phyloP scores from a whole-genome alignment of 1,140 invertebrate genomes.

The Archivesica marissinica region DNA sequence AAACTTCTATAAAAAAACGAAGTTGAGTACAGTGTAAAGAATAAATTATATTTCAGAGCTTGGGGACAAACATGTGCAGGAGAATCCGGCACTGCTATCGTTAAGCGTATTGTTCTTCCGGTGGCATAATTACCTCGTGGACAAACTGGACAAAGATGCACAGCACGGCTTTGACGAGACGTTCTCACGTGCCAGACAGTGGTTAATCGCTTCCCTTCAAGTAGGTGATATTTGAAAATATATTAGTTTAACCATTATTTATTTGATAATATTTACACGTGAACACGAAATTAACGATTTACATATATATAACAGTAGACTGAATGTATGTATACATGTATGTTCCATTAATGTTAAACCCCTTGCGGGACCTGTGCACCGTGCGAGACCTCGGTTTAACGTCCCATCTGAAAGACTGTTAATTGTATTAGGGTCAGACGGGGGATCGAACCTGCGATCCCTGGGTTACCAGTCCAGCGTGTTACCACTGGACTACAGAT shows the following conservation, averaged over 20 bases:
- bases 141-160: slow-evolving; percentile 89
- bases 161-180: slow-evolving; percentile 95
- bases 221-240: slow-evolving; percentile 86
- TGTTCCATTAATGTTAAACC: too few relatives aligned
- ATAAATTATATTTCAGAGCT: slow-evolving; percentile 93
- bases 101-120: slow-evolving; percentile 97
- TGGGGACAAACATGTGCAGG: slow-evolving; percentile 98
- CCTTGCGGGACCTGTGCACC: too few relatives aligned
- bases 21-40: too few relatives aligned
- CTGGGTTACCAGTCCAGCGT: too few relatives aligned
- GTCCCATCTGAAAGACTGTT: too few relatives aligned
- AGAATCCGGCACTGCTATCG: slow-evolving; percentile 97
- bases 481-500: too few relatives aligned
- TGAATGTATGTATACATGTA: too few relatives aligned
- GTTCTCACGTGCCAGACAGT: slow-evolving; percentile 94
- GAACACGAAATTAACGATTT: not conserved
- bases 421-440: too few relatives aligned
- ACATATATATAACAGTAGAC: not conserved
- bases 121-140: slow-evolving; percentile 97
- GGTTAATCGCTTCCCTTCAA: slow-evolving; percentile 97
- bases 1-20: too few relatives aligned
- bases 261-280: not conserved
- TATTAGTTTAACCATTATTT: too few relatives aligned
- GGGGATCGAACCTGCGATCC: too few relatives aligned
- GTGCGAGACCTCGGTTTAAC: too few relatives aligned